Evolutionary conservation across 1,140 invertebrate genomes (phyloP), one percentile per base, ranked within the genome.

Genomic region (Tetragnatha versicolor): DNA sequence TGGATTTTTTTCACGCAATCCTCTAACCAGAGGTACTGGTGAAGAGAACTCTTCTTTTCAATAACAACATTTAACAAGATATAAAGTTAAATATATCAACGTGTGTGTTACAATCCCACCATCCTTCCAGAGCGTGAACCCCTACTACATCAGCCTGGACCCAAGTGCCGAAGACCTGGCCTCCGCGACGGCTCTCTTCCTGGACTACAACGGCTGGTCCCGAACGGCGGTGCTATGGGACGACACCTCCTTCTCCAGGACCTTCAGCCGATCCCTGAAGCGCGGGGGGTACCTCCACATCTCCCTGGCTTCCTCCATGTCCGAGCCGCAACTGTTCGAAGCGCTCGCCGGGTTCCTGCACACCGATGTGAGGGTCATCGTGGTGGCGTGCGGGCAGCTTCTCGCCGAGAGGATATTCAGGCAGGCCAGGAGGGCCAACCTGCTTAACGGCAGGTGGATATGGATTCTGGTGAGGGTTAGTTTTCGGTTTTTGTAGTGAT

Each of bases 371-470:
- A 47, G 75, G n/a, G 75, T 78, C 4, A 53, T 78, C 4, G 35
- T 78, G 4, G 61, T 78, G 4, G 61, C 75, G 7, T 78, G 75
- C n/a, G 75, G 63, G 12, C 22, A 17, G 3, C 12, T 45, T 14
- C 22, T 58, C 17, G 63, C 75, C 0, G 27, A 58, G 17, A 78
- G 63, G 37, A 35, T 78, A 6, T 68, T 78, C 27, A 47, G 55
- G 17, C 61, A 78, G 17, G 75, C 75, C n/a, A 17, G 45, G 12
- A 78, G 35, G 33, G 49, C 63, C 20, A 53, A 51, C 25, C 39
- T 78, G 5, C n/a, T 78, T 2, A 35, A 68, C 10, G 75, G 75
- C 20, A 53, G 39, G 45, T 78, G 75, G 75, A 78, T 78, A 29
- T 78, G 75, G 75, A 78, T 78, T 33, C 27, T 78, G 27, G 61